phyloP scores from a whole-genome alignment of 1,140 invertebrate species.

The Harpegnathos saltator region DNA sequence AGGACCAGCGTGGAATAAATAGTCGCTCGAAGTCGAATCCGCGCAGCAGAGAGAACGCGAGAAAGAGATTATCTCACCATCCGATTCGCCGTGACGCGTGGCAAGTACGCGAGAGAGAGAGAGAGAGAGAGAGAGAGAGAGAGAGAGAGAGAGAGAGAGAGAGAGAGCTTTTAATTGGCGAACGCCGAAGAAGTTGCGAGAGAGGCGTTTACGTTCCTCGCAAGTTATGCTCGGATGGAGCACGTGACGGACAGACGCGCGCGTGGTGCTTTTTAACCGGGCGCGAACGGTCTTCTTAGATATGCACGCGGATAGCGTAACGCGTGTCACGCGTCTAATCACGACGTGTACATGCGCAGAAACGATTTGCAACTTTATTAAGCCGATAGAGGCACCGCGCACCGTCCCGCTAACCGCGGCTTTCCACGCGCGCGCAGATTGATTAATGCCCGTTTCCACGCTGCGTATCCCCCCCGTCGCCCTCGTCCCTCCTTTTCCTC shows the following conservation, averaged over 20 bases:
- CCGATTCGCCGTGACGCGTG: no score
- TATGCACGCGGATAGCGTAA: constrained; percentile 52
- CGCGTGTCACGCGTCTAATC: constrained; percentile 58
- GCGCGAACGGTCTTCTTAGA: constrained; percentile 38
- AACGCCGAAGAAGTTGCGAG: background rate
- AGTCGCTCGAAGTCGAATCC: no score
- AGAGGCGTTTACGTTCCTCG: constrained; percentile 22
- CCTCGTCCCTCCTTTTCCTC: background rate
- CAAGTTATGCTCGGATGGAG: background rate
- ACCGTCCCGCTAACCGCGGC: constrained; percentile 47
- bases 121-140: no score
- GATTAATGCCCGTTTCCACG: constrained; percentile 77
- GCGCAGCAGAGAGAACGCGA: no score
- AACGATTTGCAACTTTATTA: constrained; percentile 68
- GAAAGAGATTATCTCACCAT: no score
- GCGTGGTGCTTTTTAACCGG: constrained; percentile 42
- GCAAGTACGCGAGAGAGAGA: no score
- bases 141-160: no score
- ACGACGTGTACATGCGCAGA: constrained; percentile 47
- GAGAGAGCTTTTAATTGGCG: constrained; percentile 16
- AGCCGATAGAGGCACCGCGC: constrained; percentile 56
- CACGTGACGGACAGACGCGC: constrained; percentile 23
- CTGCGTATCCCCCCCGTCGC: constrained; percentile 45
- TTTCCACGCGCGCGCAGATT: constrained; percentile 74
- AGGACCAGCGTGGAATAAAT: no score